phyloP scores from a whole-genome alignment of 2,888 invertebrate species.

The Drosophila atripex region DNA sequence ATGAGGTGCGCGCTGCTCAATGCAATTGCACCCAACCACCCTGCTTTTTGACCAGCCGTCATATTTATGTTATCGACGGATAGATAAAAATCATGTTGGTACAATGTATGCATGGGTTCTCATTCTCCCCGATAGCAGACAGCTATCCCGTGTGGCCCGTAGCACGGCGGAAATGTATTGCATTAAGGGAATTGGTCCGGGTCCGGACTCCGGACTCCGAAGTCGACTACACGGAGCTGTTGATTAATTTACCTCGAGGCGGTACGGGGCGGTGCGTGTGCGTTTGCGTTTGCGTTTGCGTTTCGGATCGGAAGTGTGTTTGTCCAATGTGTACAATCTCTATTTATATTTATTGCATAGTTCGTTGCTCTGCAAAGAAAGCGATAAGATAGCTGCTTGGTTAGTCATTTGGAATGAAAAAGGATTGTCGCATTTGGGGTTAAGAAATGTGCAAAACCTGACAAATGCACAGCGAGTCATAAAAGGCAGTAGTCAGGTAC shows the following conservation, averaged over 20 bases:
- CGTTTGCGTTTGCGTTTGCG: slow-evolving; percentile 17
- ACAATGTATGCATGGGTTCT: slow-evolving; percentile 36
- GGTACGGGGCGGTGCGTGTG: slow-evolving; percentile 21
- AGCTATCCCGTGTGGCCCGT: slow-evolving; percentile 49
- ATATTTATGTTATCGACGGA: slow-evolving; percentile 71
- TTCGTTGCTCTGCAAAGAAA: slow-evolving; percentile 24
- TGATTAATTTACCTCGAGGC: slow-evolving; percentile 62
- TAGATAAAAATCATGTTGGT: slow-evolving; percentile 55
- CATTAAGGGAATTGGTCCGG: slow-evolving; percentile 69
- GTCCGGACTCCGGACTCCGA: slow-evolving; percentile 11
- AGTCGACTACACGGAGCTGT: slow-evolving; percentile 31
- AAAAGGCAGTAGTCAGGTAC: slow-evolving; percentile 22
- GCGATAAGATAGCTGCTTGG: slow-evolving; percentile 35
- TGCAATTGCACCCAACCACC: slow-evolving; percentile 62
- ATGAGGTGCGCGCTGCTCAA: slow-evolving; percentile 67
- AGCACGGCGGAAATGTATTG: slow-evolving; percentile 67
- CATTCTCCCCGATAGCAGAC: slow-evolving; percentile 15
- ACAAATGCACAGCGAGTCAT: slow-evolving; percentile 24
- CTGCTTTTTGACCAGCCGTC: slow-evolving; percentile 39
- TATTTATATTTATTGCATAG: slow-evolving; percentile 43
- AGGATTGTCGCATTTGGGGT: slow-evolving; percentile 30
- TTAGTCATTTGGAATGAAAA: slow-evolving; percentile 37
- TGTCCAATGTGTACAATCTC: slow-evolving; percentile 35
- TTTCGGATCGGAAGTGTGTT: slow-evolving; percentile 14
- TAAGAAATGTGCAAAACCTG: slow-evolving; percentile 28